A percentile compares a stretch with the other conserved stretches of the same genome.
Conservation (phyloP, 2,113 vertebrate species). For the Rhynchopsitta pachyrhyncha region DNA sequence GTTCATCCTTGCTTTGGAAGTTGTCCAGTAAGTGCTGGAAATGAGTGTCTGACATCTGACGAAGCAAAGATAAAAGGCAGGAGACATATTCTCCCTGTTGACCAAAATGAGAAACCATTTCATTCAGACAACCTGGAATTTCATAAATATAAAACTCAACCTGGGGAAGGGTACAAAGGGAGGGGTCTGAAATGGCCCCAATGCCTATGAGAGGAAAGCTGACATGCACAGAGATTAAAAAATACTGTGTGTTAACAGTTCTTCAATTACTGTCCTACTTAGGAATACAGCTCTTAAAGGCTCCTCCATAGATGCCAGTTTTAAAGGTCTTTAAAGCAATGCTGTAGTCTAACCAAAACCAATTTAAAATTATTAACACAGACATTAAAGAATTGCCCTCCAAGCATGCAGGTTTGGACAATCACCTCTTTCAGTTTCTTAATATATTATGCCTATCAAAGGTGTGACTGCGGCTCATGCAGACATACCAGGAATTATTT, state of each 20-base stretch:
- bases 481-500: not conserved
- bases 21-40: conserved; percentile 94
- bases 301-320: not conserved
- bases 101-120: conserved; percentile 63
- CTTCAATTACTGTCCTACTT: not conserved
- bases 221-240: conserved; percentile 33
- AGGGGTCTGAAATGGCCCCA: conserved; percentile 77
- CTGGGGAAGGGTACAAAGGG: conserved; percentile 65
- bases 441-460: not conserved
- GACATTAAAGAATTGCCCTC: not conserved
- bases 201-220: conserved; percentile 68
- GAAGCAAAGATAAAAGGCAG: conserved; percentile 94
- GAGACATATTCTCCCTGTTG: conserved; percentile 96
- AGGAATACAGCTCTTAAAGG: not conserved
- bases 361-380: not conserved
- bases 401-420: not conserved
- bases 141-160: not conserved
- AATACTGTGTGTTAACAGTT: conserved; percentile 16
- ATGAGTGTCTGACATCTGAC: conserved; percentile 97
- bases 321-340: not conserved
- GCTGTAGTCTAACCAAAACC: not conserved
- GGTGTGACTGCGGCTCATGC: conserved; percentile 23
- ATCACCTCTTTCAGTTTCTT: not conserved
- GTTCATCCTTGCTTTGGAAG: conserved; percentile 97
- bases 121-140: not conserved